Percentiles rank a stretch among this genome's conserved stretches.
phyloP scores from a whole-genome alignment of 2,113 vertebrate species.

The Reinhardtius hippoglossoides region DNA sequence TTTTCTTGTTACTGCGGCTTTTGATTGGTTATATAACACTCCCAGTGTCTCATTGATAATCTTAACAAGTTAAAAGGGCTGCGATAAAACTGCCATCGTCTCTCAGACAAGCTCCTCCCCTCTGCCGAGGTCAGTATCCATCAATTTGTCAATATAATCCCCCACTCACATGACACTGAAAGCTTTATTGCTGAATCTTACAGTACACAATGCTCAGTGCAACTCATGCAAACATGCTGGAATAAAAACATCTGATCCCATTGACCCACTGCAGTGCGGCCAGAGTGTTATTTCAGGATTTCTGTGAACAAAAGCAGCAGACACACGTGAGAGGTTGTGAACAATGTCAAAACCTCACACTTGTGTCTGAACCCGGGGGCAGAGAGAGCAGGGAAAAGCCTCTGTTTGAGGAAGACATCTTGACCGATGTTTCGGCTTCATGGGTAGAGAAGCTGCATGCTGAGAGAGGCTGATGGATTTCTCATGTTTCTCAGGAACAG shows the following conservation, averaged over 20 bases:
- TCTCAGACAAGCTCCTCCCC: neutral
- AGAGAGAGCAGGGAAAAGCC: neutral
- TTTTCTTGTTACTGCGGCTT: constrained; percentile 1
- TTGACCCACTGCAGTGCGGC: neutral
- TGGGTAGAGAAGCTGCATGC: neutral
- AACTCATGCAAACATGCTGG: neutral
- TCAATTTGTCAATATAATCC: neutral
- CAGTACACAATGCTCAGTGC: too few species aligned
- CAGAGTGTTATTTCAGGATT: neutral
- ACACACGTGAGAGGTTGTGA: neutral
- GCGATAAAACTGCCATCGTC: neutral
- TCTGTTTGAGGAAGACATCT: neutral
- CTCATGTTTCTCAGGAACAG: constrained; percentile 31
- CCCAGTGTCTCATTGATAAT: neutral
- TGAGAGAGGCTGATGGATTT: constrained; percentile 42
- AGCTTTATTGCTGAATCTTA: neutral
- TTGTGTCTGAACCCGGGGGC: neutral
- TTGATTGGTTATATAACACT: neutral
- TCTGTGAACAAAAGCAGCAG: neutral
- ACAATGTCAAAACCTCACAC: neutral
- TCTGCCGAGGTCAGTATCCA: neutral
- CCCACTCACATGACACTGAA: neutral
- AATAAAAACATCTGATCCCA: neutral
- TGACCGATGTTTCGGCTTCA: neutral
- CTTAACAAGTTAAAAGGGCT: neutral